Base-by-base conservation (phyloP, 2,888 invertebrate species). In the Papilio protenor region DNA sequence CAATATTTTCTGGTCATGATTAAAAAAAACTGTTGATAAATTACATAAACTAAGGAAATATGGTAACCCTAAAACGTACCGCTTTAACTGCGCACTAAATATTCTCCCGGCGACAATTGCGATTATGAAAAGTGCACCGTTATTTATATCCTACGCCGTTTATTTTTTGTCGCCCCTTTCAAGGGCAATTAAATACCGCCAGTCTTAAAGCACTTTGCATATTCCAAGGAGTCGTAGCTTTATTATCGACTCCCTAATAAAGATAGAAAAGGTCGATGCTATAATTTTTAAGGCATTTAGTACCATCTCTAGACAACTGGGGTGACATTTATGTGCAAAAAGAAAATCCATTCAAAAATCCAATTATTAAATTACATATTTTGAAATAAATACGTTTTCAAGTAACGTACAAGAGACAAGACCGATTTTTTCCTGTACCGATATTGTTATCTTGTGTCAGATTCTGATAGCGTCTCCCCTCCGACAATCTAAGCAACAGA, bases 41-140 rank as follows among this genome's bases (percentile, higher is more conserved):
- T 57, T 6, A 33, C 14, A 55, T 33, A n/a, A 75, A 73, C 47
- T 70, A 47, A 40, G 47, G 66, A n/a, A 76, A 23, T 40, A 57
- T 73, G 76, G 78, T 73, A 73, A 78, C 78, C 76, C 78, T 69
- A 77, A 81, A 83, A 81, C 91, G 89, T 87, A 85, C 86, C 88
- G 85, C 84, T 90, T 94, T 94, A 91, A 93, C 92, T 90, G 92
- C 93, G 93, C 92, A 92, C 94, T 94, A 94, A 94, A 94, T 94
- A 94, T 94, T 93, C 94, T 94, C 94, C 91, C 89, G 91, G 94
- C 94, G 94, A 94, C 94, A 94, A 94, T 94, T 94, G 94, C 94
- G 94, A 94, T 94, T 94, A 94, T 94, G 94, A 94, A 94, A 94
- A 94, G 94, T 94, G 94, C 94, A 94, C 91, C 89, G 92, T 94